phyloP scores from a whole-genome alignment of 2,113 vertebrate genomes.

The Lanius collurio region DNA sequence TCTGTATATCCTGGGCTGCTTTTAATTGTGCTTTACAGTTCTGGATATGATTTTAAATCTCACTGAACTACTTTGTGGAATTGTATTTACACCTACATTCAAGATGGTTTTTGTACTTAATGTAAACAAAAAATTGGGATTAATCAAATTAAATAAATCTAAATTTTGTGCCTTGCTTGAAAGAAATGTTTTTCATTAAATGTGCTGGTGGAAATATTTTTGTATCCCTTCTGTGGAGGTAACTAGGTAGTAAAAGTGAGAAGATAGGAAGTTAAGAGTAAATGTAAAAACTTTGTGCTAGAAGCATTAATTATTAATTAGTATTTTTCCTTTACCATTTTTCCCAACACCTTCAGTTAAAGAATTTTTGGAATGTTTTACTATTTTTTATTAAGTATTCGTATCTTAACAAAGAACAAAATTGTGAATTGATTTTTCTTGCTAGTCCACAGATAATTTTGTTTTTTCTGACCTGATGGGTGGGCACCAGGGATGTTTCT shows the following conservation, averaged over 20 bases:
- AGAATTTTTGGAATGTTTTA: slow-evolving; percentile 26
- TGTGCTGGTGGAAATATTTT: slow-evolving; percentile 41
- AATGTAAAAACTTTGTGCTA: slow-evolving; percentile 21
- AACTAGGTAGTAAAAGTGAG: slow-evolving; percentile 11
- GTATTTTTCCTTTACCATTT: slow-evolving; percentile 39
- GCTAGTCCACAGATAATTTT: neutral
- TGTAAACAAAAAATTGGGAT: slow-evolving; percentile 67
- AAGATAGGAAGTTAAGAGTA: neutral
- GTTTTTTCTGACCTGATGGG: neutral
- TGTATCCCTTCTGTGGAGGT: slow-evolving; percentile 30
- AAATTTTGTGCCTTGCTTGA: slow-evolving; percentile 82
- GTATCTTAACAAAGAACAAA: neutral
- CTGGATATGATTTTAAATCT: slow-evolving; percentile 50
- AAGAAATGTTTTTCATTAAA: slow-evolving; percentile 67
- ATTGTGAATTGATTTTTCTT: neutral
- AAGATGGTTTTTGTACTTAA: slow-evolving; percentile 66
- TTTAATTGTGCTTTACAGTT: slow-evolving; percentile 46
- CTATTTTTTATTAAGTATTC: neutral
- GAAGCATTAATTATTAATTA: slow-evolving; percentile 19
- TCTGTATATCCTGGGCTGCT: slow-evolving; percentile 50
- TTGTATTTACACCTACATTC: slow-evolving; percentile 54
- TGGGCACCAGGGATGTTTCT: neutral
- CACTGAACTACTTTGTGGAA: slow-evolving; percentile 37
- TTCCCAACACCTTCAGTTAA: slow-evolving; percentile 41
- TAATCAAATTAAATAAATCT: slow-evolving; percentile 70